A percentile compares a stretch with the other conserved stretches of the same genome.
phyloP scores from a whole-genome alignment of 2,888 invertebrate genomes.

The Acronicta leporina region DNA sequence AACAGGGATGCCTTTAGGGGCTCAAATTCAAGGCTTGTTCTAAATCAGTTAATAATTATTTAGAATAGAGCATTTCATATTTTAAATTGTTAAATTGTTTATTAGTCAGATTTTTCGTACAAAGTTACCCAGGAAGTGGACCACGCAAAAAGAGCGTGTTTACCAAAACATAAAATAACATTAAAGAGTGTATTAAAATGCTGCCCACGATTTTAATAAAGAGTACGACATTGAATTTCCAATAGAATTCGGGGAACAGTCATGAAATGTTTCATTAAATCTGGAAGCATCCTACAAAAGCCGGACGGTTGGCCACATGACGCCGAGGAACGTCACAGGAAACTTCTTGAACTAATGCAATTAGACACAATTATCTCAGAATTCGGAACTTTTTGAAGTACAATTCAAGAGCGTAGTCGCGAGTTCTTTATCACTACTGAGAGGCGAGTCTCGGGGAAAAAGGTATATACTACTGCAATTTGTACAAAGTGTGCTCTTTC shows the following conservation, averaged over 20 bases:
- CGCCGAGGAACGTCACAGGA: constrained; percentile 40
- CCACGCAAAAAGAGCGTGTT: too few species aligned
- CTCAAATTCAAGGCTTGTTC: too few species aligned
- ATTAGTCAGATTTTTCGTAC: too few species aligned
- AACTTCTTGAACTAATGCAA: constrained; percentile 58
- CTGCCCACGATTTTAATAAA: constrained; percentile 37
- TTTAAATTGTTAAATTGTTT: too few species aligned
- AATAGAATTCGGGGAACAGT: constrained; percentile 24
- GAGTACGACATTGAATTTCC: constrained; percentile 45
- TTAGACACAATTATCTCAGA: constrained; percentile 58
- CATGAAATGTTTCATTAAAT: constrained; percentile 28
- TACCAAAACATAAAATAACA: too few species aligned
- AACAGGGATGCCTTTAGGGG: too few species aligned
- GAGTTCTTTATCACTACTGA: constrained; percentile 63
- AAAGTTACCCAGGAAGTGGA: too few species aligned
- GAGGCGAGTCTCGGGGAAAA: constrained; percentile 53
- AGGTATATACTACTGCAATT: constrained; percentile 65
- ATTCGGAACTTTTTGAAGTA: constrained; percentile 57
- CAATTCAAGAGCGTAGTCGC: constrained; percentile 52
- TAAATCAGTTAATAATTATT: too few species aligned
- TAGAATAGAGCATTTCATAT: too few species aligned
- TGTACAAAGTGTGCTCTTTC: constrained; percentile 69
- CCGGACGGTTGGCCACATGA: constrained; percentile 31
- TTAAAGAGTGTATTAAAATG: too few species aligned
- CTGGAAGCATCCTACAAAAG: constrained; percentile 20